Evolutionary conservation across 2,797 vertebrate genomes (phyloP).

Genomic region (Microtus obscurus): DNA sequence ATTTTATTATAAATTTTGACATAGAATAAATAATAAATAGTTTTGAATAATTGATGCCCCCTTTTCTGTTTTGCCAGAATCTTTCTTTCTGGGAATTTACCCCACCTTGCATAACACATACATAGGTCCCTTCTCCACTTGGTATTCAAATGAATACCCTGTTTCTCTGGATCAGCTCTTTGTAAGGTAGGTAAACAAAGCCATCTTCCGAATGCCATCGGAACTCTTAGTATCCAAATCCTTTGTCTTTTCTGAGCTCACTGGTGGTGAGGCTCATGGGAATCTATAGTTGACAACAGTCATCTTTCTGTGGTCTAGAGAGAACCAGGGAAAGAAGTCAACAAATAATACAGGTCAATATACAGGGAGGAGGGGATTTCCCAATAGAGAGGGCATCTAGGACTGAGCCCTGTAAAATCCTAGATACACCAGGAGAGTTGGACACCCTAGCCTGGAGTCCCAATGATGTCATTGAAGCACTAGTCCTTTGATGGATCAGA

Average conservation of each 20-base stretch:
- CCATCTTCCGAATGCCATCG: not conserved
- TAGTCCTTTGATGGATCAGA: not conserved
- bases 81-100: not conserved
- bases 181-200: not conserved
- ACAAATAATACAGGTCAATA: not conserved
- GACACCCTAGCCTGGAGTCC: not conserved
- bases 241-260: not conserved
- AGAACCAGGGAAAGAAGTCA: slow-evolving; percentile 29
- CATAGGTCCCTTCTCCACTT: not conserved
- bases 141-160: not conserved
- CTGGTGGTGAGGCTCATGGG: not conserved
- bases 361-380: slow-evolving; percentile 1
- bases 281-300: not conserved
- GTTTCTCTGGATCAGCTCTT: not conserved
- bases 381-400: not conserved
- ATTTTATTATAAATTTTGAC: not conserved
- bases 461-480: not conserved
- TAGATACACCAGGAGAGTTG: not conserved
- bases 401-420: not conserved
- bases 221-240: not conserved
- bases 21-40: not conserved
- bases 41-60: not conserved
- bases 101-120: not conserved
- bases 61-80: not conserved
- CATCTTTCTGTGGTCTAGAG: not conserved